Percentiles rank a stretch among this genome's conserved stretches.
phyloP scores from a whole-genome alignment of 2,113 vertebrate genomes.

The Notarius lentiginosus region DNA sequence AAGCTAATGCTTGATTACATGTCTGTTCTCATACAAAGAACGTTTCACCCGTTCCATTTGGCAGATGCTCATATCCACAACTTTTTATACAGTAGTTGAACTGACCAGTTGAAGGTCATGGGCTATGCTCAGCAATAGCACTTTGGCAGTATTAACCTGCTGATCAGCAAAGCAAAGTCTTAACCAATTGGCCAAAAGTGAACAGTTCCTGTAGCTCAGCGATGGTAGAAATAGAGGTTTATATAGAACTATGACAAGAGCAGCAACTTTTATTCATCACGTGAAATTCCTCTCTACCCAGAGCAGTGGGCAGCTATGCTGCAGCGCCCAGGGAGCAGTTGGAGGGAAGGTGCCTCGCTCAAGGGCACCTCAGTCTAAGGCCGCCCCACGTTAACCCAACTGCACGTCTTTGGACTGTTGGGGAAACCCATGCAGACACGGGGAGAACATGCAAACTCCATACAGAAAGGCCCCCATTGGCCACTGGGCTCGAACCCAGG shows the following conservation, averaged over 20 bases:
- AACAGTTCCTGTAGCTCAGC: neutral
- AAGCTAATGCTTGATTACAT: conserved; percentile 1
- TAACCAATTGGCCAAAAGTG: neutral
- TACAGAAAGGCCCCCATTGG: too few species aligned
- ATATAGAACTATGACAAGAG: neutral
- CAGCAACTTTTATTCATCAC: too few species aligned
- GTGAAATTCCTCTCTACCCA: too few species aligned
- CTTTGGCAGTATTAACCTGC: neutral
- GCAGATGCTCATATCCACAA: neutral
- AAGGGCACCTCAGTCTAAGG: too few species aligned
- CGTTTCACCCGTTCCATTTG: neutral
- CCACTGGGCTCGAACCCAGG: too few species aligned
- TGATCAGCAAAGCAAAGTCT: neutral
- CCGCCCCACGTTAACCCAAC: too few species aligned
- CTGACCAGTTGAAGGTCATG: neutral
- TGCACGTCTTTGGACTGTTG: too few species aligned
- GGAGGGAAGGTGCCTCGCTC: too few species aligned
- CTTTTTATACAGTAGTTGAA: neutral
- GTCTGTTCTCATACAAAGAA: neutral
- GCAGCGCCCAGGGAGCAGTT: too few species aligned
- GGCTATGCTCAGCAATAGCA: neutral
- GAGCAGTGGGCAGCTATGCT: too few species aligned
- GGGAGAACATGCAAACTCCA: too few species aligned
- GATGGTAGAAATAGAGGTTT: neutral
- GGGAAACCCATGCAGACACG: too few species aligned